phyloP scores from a whole-genome alignment of 2,113 vertebrate genomes.

The Lucifuga dentata region DNA sequence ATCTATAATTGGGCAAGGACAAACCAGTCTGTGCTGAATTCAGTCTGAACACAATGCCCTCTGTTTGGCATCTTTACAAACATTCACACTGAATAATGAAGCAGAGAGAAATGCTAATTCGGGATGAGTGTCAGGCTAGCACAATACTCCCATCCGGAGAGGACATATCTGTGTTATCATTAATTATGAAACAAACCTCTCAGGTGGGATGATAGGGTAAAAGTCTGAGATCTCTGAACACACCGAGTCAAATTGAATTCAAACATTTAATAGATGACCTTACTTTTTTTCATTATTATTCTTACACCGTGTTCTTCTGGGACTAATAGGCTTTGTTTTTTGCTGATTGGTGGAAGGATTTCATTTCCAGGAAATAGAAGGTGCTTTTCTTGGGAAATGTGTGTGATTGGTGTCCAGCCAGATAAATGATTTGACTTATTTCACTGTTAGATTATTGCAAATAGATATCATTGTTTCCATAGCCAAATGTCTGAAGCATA shows the following conservation, averaged over 20 bases:
- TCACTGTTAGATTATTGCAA: no score
- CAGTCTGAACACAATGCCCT: conserved; percentile 57
- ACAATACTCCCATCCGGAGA: conserved; percentile 27
- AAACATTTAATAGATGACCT: conserved; percentile 2
- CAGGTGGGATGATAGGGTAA: conserved; percentile 20
- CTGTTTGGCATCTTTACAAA: conserved; percentile 64
- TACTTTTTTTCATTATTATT: background rate
- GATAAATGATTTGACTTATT: no score
- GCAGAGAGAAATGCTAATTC: conserved; percentile 53
- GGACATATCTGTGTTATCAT: conserved; percentile 46
- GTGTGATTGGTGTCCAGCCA: no score
- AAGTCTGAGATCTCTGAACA: conserved; percentile 20
- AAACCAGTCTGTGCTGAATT: conserved; percentile 42
- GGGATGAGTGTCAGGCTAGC: conserved; percentile 40
- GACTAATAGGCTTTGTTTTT: background rate
- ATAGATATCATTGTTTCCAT: no score
- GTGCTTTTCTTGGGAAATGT: no score
- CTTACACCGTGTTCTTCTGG: background rate
- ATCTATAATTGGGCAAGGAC: conserved; percentile 44
- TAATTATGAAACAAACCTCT: conserved; percentile 50
- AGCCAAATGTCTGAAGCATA: no score
- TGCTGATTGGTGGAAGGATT: background rate
- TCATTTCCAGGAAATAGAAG: background rate
- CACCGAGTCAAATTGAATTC: conserved; percentile 11
- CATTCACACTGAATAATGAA: conserved; percentile 64